Percentiles rank a stretch among this genome's conserved stretches.
phyloP scores from a whole-genome alignment of 2,113 vertebrate genomes.

The Sialia sialis region DNA sequence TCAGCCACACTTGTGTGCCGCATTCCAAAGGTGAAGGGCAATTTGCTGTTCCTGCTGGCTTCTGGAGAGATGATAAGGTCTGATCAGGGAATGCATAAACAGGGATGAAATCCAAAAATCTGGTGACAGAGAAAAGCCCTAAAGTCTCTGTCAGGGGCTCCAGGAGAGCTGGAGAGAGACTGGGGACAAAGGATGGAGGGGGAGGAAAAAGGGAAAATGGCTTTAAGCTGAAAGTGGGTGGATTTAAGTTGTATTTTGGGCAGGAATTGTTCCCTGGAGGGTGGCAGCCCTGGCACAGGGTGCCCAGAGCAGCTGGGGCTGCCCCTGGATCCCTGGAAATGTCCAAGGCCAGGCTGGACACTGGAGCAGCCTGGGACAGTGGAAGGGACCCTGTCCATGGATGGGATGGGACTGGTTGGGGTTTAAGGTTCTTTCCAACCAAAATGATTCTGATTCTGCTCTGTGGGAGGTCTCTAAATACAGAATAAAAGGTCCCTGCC shows the following conservation, averaged over 20 bases:
- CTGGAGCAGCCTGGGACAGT: neutral
- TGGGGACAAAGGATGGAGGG: neutral
- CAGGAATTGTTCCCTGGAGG: neutral
- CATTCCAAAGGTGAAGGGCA: accelerated
- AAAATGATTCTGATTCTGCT: neutral
- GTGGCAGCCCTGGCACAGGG: neutral
- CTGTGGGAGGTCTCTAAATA: neutral
- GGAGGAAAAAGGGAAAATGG: neutral
- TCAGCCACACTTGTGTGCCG: accelerated
- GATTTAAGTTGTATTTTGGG: accelerated
- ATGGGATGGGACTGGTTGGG: accelerated
- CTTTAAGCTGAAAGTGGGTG: neutral
- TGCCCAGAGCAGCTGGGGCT: neutral
- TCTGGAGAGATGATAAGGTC: accelerated
- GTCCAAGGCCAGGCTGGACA: neutral
- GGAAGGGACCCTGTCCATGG: neutral
- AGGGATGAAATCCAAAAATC: neutral
- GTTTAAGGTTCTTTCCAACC: accelerated
- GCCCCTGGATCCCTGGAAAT: neutral
- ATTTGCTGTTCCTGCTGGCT: neutral
- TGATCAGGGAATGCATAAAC: neutral
- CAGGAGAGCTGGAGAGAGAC: neutral
- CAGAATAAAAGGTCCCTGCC: neutral
- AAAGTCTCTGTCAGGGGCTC: neutral
- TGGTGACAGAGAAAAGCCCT: neutral